Base-by-base conservation (phyloP, 2,888 invertebrate species). In the Hydrotaea diabolus region DNA sequence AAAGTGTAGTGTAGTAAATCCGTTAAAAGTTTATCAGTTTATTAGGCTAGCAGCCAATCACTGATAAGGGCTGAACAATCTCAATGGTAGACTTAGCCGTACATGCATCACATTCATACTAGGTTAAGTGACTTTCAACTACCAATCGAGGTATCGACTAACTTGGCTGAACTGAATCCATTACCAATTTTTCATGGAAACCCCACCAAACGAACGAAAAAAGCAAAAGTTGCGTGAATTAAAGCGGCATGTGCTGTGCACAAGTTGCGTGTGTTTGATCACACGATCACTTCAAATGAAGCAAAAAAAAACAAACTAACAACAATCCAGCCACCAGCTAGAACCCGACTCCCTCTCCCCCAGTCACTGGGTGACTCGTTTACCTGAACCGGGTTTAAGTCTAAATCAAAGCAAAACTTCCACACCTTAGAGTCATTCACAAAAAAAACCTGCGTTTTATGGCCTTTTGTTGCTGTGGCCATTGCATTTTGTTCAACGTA, bases 251-350 rank as follows among this genome's bases (percentile, higher is more conserved):
- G 85, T 85, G 85, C 85, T 85, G 75, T 85, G 82, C 79, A 85
- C 85, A 85, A 85, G 85, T 85, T 85, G 85, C 85, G 85, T 85
- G 85, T 85, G 85, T 85, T 82, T 85, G 82, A 77, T 82, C 85
- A 85, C 85, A 85, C 85, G 82, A 85, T 82, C 85, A 77, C 82
- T 79, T 77, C 77, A 80, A 43, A 79, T 85, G 82, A 79, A 71
- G n/a, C n/a, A n/a, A n/a, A n/a, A 53, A 57, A 66, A 46, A 72
- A 39, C 69, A 74, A 78, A 53, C 59, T 46, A 57, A 59, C 26
- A 59, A n/a, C n/a, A n/a, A n/a, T n/a, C n/a, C 19, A 75, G 62
- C 17, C 8, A 39, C 39, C 39, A 39, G 13, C 9, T 36, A 3
- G 8, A 36, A 36, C 39, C 39, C 2, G 9, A 39, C 39, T 4